Evolutionary conservation across 2,113 vertebrate species (phyloP).

Genomic region (Crotalus horridus): DNA sequence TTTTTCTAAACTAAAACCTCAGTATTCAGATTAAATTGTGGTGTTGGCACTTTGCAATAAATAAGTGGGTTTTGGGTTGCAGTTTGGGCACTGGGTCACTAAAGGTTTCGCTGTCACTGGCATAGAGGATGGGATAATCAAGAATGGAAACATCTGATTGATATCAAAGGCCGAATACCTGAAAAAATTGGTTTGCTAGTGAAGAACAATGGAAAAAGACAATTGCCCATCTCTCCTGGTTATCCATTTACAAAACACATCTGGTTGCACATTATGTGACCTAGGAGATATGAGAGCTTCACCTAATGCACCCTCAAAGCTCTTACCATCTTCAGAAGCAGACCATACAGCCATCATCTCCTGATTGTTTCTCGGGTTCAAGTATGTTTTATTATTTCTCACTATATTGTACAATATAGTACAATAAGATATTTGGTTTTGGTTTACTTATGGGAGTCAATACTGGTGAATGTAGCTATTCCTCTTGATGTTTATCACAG

Average conservation of each 20-base stretch:
- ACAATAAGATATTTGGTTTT: not conserved
- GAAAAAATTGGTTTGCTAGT: not conserved
- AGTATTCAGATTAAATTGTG: too few species aligned
- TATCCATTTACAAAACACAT: not conserved
- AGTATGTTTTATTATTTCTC: not conserved
- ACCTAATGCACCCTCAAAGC: too few species aligned
- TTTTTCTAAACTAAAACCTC: too few species aligned
- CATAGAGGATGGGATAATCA: too few species aligned
- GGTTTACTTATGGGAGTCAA: not conserved
- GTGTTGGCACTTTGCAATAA: too few species aligned
- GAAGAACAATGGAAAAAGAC: not conserved
- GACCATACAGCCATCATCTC: not conserved
- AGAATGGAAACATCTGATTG: too few species aligned
- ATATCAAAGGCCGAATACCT: too few species aligned
- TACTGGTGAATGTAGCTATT: not conserved
- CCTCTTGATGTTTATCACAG: not conserved
- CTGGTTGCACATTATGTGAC: not conserved
- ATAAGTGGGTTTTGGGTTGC: too few species aligned
- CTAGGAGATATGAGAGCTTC: too few species aligned
- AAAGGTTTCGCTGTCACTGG: too few species aligned
- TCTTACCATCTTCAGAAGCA: too few species aligned
- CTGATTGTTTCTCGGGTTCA: not conserved
- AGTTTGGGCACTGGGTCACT: too few species aligned
- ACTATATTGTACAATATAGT: not conserved
- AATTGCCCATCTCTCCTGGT: not conserved